These are phyloP conservation scores for Bursaphelenchus okinawaensis DNA, from an alignment of 2,888 invertebrate species.

Conservation along the genomic window DNA sequence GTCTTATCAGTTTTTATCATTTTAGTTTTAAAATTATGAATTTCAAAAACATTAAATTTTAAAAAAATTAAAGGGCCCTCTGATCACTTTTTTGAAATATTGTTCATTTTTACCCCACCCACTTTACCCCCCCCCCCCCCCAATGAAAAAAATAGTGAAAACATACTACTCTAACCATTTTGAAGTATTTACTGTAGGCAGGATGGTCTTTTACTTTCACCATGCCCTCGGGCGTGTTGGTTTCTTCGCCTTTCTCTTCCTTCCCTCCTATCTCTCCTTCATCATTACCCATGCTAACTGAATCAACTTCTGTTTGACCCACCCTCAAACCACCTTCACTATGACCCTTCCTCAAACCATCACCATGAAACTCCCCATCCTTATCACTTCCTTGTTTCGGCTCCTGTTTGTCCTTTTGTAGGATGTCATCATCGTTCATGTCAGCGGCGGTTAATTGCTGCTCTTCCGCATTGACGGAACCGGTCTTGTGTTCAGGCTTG, in stretches of 20 bases:
- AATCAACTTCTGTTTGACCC: neutral
- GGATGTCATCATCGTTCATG: neutral
- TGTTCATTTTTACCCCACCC: no score
- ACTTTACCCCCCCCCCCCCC: no score
- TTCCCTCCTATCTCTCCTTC: neutral
- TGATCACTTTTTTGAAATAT: no score
- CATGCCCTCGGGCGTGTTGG: neutral
- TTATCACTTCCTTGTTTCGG: neutral
- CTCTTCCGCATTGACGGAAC: neutral
- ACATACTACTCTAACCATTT: slow-evolving; percentile 44
- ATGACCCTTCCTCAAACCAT: no score
- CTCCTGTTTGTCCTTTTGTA: neutral
- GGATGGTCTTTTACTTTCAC: slow-evolving; percentile 39
- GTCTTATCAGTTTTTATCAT: no score
- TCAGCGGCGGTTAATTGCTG: neutral
- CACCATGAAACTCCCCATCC: no score
- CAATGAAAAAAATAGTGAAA: no score
- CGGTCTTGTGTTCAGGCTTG: neutral
- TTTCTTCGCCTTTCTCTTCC: no score
- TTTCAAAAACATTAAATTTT: no score
- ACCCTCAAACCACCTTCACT: no score
- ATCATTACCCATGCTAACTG: neutral
- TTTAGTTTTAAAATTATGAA: no score
- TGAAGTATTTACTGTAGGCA: slow-evolving; percentile 41
- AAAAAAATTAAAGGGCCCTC: no score